A percentile compares a stretch with the other conserved stretches of the same genome.
These are phyloP conservation scores for Oceanites oceanicus DNA, from an alignment of 2,113 vertebrate genomes.

Conservation along the genomic window DNA sequence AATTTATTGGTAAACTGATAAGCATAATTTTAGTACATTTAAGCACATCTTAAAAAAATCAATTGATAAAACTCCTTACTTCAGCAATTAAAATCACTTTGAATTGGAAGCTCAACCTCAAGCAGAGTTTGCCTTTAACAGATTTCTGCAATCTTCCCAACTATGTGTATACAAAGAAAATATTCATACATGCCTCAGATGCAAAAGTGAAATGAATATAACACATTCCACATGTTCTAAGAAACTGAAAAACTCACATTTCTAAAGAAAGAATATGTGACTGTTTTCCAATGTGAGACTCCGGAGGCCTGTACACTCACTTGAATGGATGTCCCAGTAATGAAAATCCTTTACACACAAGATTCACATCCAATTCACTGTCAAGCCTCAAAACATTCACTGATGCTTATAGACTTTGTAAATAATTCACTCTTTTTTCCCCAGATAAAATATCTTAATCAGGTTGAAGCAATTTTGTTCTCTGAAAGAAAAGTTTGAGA, in stretches of 20 bases:
- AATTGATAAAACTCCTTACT: neutral
- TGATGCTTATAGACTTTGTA: neutral
- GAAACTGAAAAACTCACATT: neutral
- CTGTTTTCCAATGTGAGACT: neutral
- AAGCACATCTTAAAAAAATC: neutral
- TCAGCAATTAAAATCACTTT: neutral
- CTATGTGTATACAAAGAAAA: neutral
- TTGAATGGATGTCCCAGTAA: neutral
- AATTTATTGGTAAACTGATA: neutral
- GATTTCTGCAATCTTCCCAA: neutral
- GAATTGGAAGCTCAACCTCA: neutral
- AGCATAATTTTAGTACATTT: neutral
- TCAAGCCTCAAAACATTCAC: neutral
- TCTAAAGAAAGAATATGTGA: neutral
- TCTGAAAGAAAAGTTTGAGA: conserved; percentile 6
- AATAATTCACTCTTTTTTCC: neutral
- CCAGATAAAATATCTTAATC: neutral
- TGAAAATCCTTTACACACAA: neutral
- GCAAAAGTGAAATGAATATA: conserved; percentile 10
- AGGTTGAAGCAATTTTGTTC: conserved; percentile 10
- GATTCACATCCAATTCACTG: neutral
- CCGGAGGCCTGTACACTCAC: neutral
- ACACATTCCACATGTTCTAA: conserved; percentile 13
- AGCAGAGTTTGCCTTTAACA: neutral
- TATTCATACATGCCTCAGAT: neutral